Conservation (phyloP, 2,888 invertebrate species). For the Rugalucina vietnamica region DNA sequence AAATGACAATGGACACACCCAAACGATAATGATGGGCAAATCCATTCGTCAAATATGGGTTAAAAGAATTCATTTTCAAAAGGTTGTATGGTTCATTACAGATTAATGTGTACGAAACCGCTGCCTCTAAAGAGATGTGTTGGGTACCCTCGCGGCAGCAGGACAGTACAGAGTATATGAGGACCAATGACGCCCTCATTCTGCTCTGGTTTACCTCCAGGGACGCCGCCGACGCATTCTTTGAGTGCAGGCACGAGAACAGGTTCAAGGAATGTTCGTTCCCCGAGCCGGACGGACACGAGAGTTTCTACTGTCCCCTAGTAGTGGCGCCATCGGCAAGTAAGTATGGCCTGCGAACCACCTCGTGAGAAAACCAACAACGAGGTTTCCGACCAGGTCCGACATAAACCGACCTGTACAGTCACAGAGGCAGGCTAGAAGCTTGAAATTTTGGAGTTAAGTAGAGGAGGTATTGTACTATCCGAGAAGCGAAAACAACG, state of each 20-base stretch:
- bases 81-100: background rate
- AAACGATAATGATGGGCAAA: too few relatives aligned
- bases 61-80: background rate
- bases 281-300: slow-evolving; percentile 45
- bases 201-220: slow-evolving; percentile 64
- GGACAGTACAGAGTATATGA: slow-evolving; percentile 30
- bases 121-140: slow-evolving; percentile 30
- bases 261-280: slow-evolving; percentile 47
- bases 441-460: too few relatives aligned
- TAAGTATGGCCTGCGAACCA: slow-evolving; percentile 9
- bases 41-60: too few relatives aligned
- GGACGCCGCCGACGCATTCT: slow-evolving; percentile 59
- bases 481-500: too few relatives aligned
- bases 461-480: too few relatives aligned
- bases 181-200: slow-evolving; percentile 59
- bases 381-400: too few relatives aligned
- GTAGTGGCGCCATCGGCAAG: slow-evolving; percentile 37
- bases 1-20: too few relatives aligned
- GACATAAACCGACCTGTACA: too few relatives aligned
- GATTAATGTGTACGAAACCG: slow-evolving; percentile 44
- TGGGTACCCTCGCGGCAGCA: slow-evolving; percentile 26
- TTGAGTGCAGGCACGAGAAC: slow-evolving; percentile 49
- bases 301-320: slow-evolving; percentile 49
- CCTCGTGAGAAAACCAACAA: background rate
- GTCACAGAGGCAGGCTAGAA: too few relatives aligned